Evolutionary conservation across 2,888 invertebrate species (phyloP).

Genomic region (Heteromyza rotundicornis): DNA sequence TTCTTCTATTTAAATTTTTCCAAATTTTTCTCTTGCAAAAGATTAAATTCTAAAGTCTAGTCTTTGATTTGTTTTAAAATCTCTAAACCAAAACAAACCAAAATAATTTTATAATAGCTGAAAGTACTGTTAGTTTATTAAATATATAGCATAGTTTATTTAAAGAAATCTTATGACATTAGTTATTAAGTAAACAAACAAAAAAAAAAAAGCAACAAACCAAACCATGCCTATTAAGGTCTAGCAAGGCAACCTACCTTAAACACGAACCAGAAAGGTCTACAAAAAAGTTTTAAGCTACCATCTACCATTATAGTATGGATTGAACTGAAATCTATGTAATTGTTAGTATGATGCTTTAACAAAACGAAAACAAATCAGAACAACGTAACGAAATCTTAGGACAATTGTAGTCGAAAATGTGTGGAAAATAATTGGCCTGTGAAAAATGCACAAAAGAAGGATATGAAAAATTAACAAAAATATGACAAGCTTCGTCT

Average conservation of each 20-base stretch:
- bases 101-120: slow-evolving; percentile 3
- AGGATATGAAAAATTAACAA: too few species aligned
- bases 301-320: too few species aligned
- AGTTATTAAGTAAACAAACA: slow-evolving; percentile 12
- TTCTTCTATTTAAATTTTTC: slow-evolving; percentile 4
- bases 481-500: too few species aligned
- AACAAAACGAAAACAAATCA: too few species aligned
- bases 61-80: slow-evolving; percentile 15
- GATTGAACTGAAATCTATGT: too few species aligned
- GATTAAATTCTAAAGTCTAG: not conserved
- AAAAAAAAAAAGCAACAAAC: not conserved
- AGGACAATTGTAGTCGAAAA: slow-evolving; percentile 16
- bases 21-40: slow-evolving; percentile 2
- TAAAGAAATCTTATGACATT: slow-evolving; percentile 19
- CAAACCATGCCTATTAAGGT: not conserved
- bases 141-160: slow-evolving; percentile 14
- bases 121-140: slow-evolving; percentile 13
- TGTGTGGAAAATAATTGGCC: too few species aligned
- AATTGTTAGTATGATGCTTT: slow-evolving; percentile 2
- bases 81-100: not conserved
- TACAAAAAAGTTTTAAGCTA: not conserved
- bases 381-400: too few species aligned
- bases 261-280: not conserved
- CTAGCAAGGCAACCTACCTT: not conserved
- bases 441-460: too few species aligned